phyloP scores from a whole-genome alignment of 2,888 invertebrate genomes.

The Celastrina argiolus region DNA sequence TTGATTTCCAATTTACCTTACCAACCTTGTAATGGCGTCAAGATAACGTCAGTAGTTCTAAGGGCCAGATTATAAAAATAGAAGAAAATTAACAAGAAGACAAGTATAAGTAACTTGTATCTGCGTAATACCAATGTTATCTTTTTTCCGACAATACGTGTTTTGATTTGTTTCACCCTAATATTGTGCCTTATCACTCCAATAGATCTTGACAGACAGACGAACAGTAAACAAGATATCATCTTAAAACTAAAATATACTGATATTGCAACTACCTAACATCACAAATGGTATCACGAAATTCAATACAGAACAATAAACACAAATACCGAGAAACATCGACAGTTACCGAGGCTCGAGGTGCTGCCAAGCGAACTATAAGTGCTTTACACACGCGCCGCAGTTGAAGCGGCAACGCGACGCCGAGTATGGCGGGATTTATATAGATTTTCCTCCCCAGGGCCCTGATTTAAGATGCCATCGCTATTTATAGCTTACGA shows the following conservation, averaged over 20 bases:
- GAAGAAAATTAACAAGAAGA: neutral
- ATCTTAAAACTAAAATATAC: conserved; percentile 3
- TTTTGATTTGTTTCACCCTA: neutral
- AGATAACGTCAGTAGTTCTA: neutral
- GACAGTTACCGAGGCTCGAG: neutral
- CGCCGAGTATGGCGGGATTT: too few species aligned
- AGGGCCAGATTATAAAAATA: neutral
- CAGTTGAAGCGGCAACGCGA: too few species aligned
- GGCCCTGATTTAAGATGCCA: too few species aligned
- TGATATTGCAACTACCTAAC: conserved; percentile 14
- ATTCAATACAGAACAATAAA: neutral
- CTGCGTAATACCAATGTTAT: neutral
- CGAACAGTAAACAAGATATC: neutral
- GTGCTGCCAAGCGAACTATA: neutral
- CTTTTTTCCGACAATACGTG: neutral
- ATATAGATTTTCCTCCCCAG: too few species aligned
- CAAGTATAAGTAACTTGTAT: too few species aligned
- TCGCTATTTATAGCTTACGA: too few species aligned
- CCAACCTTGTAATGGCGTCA: neutral
- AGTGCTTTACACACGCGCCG: too few species aligned
- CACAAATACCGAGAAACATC: neutral
- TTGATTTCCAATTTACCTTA: neutral
- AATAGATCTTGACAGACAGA: neutral
- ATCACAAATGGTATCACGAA: conserved; percentile 3
- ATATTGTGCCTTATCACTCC: neutral